Conservation (phyloP, 2,888 invertebrate species). For the Cryptocephalus moraei region DNA sequence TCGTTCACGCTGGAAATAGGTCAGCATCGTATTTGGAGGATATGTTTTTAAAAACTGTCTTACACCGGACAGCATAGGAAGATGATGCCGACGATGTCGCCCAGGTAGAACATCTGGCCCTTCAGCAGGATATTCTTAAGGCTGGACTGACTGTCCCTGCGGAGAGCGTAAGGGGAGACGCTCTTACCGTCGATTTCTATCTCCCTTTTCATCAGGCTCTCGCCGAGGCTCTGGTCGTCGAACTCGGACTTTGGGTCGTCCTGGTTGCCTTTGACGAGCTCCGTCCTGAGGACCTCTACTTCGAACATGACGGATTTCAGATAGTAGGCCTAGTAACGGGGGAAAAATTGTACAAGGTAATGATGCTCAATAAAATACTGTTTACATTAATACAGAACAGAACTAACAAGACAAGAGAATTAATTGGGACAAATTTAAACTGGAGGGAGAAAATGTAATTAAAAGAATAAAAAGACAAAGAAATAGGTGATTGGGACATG, state of each 20-base stretch:
- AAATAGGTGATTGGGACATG: no score
- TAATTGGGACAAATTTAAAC: background rate
- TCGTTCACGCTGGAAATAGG: conserved; percentile 57
- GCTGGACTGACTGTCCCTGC: conserved; percentile 44
- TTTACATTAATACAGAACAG: background rate
- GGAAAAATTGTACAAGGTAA: conserved; percentile 12
- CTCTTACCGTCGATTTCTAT: conserved; percentile 30
- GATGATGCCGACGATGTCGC: conserved; percentile 70
- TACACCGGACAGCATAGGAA: conserved; percentile 84
- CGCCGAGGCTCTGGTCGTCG: conserved; percentile 9
- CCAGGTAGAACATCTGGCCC: conserved; percentile 76
- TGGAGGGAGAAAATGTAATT: no score
- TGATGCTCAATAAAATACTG: no score
- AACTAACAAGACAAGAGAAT: background rate
- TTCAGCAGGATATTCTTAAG: conserved; percentile 64
- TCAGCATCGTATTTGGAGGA: no score
- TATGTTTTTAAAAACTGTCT: conserved; percentile 31
- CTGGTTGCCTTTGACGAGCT: conserved; percentile 16
- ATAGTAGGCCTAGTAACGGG: conserved; percentile 50
- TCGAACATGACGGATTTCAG: conserved; percentile 80
- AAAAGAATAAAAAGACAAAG: no score
- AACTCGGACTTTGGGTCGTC: conserved; percentile 5
- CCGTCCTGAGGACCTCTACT: conserved; percentile 57
- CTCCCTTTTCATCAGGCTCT: conserved; percentile 16
- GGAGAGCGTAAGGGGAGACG: conserved; percentile 30